Percentiles rank a stretch among this genome's conserved stretches.
Conservation (phyloP, 1,140 invertebrate genomes). For the Bombus pyrosoma region DNA sequence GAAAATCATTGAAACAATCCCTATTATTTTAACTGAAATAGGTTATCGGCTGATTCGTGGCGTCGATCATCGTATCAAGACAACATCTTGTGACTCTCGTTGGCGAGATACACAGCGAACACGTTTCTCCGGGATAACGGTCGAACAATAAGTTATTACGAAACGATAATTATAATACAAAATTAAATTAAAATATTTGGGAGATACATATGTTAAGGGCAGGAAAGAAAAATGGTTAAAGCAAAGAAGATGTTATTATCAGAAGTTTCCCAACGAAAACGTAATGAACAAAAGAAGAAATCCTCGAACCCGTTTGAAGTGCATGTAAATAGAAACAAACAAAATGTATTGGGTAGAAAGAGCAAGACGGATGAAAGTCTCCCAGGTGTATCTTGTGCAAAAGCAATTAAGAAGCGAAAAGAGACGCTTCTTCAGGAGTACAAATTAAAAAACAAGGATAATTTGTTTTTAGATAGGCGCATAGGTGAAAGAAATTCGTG, state of each 20-base stretch:
- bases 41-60: no score
- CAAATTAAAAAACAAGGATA: slow-evolving; percentile 91
- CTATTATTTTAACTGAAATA: no score
- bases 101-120: no score
- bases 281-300: slow-evolving; percentile 79
- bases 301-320: slow-evolving; percentile 93
- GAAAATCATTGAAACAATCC: no score
- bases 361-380: slow-evolving; percentile 91
- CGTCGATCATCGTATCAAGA: no score
- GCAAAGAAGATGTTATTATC: slow-evolving; percentile 80
- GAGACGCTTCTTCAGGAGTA: slow-evolving; percentile 93
- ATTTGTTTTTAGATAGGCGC: slow-evolving; percentile 92
- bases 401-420: slow-evolving; percentile 93
- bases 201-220: neutral
- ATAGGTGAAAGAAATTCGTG: slow-evolving; percentile 91
- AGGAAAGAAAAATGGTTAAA: slow-evolving; percentile 79
- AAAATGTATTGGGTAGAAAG: slow-evolving; percentile 91
- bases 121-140: no score
- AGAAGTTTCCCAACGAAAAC: slow-evolving; percentile 81
- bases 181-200: neutral
- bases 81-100: no score
- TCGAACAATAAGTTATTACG: neutral
- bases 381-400: slow-evolving; percentile 92
- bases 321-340: slow-evolving; percentile 94
- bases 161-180: neutral